phyloP scores from a whole-genome alignment of 2,888 invertebrate species.

The Papilio elwesi region DNA sequence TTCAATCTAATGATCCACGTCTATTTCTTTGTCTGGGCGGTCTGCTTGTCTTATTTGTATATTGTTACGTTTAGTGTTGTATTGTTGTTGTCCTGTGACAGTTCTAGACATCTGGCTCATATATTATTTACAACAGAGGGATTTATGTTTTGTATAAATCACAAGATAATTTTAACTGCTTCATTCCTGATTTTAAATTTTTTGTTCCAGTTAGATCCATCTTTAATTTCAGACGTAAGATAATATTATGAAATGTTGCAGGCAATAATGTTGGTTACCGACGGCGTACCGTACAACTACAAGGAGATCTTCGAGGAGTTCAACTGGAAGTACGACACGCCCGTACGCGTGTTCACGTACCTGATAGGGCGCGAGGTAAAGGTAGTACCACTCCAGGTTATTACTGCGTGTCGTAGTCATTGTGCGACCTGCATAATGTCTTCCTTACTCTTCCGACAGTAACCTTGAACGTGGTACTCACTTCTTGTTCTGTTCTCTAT shows the following conservation, averaged over 20 bases:
- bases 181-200: background rate
- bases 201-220: background rate
- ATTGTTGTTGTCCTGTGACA: no score
- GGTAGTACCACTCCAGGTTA: conserved; percentile 85
- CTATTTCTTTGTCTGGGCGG: no score
- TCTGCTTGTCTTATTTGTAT: no score
- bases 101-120: no score
- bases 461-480: conserved; percentile 82
- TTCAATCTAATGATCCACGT: no score
- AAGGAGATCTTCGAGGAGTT: conserved; percentile 95
- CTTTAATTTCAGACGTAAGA: background rate
- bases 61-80: no score
- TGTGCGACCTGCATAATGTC: conserved; percentile 83
- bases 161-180: no score
- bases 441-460: conserved; percentile 75
- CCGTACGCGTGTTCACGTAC: conserved; percentile 98
- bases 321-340: conserved; percentile 92
- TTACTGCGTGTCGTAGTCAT: conserved; percentile 83
- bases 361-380: conserved; percentile 95
- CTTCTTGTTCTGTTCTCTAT: conserved; percentile 54
- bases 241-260: conserved; percentile 68
- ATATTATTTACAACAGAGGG: no score
- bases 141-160: no score
- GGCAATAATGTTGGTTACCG: conserved; percentile 99
- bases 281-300: conserved; percentile 97